Conservation (phyloP, 1,140 invertebrate genomes). For the Temnothorax longispinosus region DNA sequence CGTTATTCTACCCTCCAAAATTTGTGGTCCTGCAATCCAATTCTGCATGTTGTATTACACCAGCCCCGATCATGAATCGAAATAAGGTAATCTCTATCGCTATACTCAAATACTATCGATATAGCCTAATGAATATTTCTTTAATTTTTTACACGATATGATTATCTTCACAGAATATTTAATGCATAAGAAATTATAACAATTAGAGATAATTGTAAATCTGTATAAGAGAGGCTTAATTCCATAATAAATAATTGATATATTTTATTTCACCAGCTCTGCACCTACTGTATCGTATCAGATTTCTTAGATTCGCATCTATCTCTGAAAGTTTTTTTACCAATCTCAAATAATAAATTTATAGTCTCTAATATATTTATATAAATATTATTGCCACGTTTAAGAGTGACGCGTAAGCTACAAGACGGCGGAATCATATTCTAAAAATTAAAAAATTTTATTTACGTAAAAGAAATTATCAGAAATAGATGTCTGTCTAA, state of each 20-base stretch:
- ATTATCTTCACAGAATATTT: neutral
- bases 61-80: conserved; percentile 17
- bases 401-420: neutral
- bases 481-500: conserved; percentile 19
- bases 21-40: conserved; percentile 83
- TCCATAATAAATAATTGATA: neutral
- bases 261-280: neutral
- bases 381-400: neutral
- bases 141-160: neutral
- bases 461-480: neutral
- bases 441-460: neutral
- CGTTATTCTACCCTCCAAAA: conserved; percentile 84
- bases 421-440: neutral
- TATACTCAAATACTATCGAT: neutral
- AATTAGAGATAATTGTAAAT: neutral
- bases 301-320: neutral
- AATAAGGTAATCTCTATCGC: neutral
- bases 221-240: no score
- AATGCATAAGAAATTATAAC: neutral
- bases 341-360: neutral
- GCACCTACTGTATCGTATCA: neutral
- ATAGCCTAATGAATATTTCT: conserved; percentile 1
- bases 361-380: neutral
- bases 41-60: conserved; percentile 77
- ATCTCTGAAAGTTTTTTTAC: neutral